Percentiles rank a stretch among this genome's conserved stretches.
phyloP scores from a whole-genome alignment of 2,113 vertebrate genomes.

The Myotis lucifugus region DNA sequence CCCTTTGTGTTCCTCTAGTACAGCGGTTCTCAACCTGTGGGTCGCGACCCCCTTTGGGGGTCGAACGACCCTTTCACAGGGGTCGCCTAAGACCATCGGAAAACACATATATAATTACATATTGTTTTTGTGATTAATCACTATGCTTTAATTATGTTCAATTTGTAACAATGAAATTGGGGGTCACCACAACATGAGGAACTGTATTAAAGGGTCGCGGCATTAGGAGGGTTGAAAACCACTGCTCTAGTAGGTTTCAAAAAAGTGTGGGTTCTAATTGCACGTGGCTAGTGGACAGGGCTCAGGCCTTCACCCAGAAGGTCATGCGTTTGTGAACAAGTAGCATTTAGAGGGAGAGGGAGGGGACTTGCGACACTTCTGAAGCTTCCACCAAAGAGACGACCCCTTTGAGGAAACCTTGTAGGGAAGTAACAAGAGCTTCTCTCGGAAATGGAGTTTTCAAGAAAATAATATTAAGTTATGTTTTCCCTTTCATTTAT shows the following conservation, averaged over 20 bases:
- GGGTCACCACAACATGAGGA: too few species aligned
- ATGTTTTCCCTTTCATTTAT: constrained; percentile 37
- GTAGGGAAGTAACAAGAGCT: neutral
- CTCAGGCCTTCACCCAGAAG: neutral
- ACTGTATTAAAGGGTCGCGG: too few species aligned
- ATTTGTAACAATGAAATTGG: too few species aligned
- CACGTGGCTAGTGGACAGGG: neutral
- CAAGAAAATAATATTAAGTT: neutral
- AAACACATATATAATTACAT: too few species aligned
- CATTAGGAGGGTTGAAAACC: too few species aligned
- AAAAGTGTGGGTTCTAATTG: neutral
- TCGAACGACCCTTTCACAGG: too few species aligned
- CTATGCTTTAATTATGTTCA: too few species aligned
- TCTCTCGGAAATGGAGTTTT: neutral
- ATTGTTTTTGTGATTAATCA: too few species aligned
- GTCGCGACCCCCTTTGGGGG: too few species aligned
- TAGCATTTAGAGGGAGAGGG: neutral
- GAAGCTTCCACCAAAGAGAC: neutral
- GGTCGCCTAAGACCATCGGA: too few species aligned
- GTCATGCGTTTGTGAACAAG: neutral
- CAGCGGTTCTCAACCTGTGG: too few species aligned
- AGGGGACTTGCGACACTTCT: neutral
- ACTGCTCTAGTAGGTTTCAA: neutral
- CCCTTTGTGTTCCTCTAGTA: neutral
- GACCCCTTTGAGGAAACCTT: neutral